Evolutionary conservation across 2,113 vertebrate species (phyloP).

Genomic region (Arvicanthis niloticus): DNA sequence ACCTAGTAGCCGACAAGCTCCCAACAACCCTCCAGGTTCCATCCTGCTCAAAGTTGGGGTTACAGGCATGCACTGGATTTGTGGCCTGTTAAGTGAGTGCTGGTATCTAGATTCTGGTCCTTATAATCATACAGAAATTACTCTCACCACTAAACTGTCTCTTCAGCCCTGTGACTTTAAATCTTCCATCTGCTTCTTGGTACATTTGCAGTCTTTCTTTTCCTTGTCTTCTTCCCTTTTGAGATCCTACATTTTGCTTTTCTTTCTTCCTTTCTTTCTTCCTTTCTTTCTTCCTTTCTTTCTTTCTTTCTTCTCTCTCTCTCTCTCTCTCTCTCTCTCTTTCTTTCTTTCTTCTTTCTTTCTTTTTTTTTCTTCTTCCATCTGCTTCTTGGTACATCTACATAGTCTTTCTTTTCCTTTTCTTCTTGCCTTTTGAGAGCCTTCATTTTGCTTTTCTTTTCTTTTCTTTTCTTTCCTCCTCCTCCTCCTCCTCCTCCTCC

Average conservation of each 20-base stretch:
- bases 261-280: neutral
- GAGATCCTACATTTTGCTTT: neutral
- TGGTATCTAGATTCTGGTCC: neutral
- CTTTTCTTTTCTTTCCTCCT: neutral
- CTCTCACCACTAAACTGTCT: neutral
- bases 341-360: neutral
- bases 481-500: too few relatives aligned
- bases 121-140: neutral
- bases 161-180: neutral
- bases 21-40: too few relatives aligned
- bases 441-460: neutral
- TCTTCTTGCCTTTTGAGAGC: neutral
- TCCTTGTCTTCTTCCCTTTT: neutral
- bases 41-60: neutral
- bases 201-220: neutral
- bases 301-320: too few relatives aligned
- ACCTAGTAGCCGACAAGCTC: neutral
- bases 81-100: neutral
- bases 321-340: too few relatives aligned
- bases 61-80: neutral
- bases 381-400: neutral
- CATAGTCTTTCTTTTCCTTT: neutral
- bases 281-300: too few relatives aligned
- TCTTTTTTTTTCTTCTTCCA: neutral
- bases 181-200: neutral